Evolutionary conservation across 2,888 invertebrate genomes (phyloP).

Genomic region (Metallyticus violacea): DNA sequence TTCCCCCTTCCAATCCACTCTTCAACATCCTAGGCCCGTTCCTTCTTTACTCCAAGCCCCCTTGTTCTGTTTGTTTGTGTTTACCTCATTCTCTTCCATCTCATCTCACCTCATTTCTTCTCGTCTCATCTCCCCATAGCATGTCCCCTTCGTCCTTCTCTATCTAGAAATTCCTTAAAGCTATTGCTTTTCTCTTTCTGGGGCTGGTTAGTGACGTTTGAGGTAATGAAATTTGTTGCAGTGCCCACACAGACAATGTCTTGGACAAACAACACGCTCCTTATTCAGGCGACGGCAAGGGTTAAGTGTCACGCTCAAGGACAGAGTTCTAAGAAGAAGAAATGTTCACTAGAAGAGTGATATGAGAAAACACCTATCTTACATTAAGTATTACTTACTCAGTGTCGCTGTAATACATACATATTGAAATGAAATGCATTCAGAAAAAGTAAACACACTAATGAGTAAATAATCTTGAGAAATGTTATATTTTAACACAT

Average conservation of each 20-base stretch:
- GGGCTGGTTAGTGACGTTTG: background rate
- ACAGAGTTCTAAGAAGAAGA: no score
- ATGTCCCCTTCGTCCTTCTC: background rate
- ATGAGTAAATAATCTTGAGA: no score
- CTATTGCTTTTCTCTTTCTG: background rate
- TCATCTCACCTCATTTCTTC: constrained; percentile 9
- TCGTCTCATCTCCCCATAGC: background rate
- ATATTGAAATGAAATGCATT: no score
- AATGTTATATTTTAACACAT: no score
- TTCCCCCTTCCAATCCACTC: background rate
- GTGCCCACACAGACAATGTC: background rate
- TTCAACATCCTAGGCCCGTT: background rate
- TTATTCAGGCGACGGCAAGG: background rate
- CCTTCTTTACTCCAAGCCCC: background rate
- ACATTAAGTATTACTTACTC: no score
- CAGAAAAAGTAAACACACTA: no score
- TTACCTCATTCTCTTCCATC: constrained; percentile 23
- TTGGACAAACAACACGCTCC: background rate
- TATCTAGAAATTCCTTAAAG: background rate
- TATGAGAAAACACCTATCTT: background rate
- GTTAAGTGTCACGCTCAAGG: background rate
- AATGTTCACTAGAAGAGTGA: background rate
- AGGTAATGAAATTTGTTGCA: constrained; percentile 2
- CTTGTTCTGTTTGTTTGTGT: constrained; percentile 27
- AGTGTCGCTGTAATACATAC: no score